Base-by-base conservation (phyloP, 2,888 invertebrate genomes). In the Apodemia zela region DNA sequence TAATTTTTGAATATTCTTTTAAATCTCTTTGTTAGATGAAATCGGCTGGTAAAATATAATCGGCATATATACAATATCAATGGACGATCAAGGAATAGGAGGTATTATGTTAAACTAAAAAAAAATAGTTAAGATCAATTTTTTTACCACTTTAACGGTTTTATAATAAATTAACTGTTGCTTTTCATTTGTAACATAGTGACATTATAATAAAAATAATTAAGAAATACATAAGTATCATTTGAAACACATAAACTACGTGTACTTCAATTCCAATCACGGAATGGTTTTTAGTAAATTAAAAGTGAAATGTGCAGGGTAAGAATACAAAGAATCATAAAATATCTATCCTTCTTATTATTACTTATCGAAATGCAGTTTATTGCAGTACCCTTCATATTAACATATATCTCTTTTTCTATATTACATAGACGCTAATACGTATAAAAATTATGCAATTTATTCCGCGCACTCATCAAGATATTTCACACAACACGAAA, bases 321-420 rank as follows among this genome's bases (percentile, higher is more conserved):
- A 65, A 65, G 66, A 71, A 68, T 69, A 72, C 65, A 71, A 70
- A 71, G 80, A 77, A 82, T 80, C 78, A 81, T 82, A 80, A 80
- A 81, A 81, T 81, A 83, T 84, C 80, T 84, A 82, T 80, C 79
- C 76, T 84, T 85, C 79, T 82, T 81, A 82, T 79, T 72, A 77
- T 78, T 77, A 77, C 77, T 80, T 75, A 79, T 77, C 77, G 79
- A 82, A 82, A 81, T 81, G 80, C 81, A 80, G 72, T 74, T 75
- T 77, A 80, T 80, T 78, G 80, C 80, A 78, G 75, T 75, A 77
- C 75, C 76, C 77, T 76, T 74, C 73, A 73, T 73, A 74, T 79
- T 72, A 75, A 80, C 77, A 80, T 77, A 75, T 74, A 77, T 74
- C 72, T 74, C 75, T 74, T 74, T 75, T 70, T 75, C 72, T 75